A percentile compares a stretch with the other conserved stretches of the same genome.
Conservation (phyloP, 1,140 invertebrate species). For the Neotoxoptera formosana region DNA sequence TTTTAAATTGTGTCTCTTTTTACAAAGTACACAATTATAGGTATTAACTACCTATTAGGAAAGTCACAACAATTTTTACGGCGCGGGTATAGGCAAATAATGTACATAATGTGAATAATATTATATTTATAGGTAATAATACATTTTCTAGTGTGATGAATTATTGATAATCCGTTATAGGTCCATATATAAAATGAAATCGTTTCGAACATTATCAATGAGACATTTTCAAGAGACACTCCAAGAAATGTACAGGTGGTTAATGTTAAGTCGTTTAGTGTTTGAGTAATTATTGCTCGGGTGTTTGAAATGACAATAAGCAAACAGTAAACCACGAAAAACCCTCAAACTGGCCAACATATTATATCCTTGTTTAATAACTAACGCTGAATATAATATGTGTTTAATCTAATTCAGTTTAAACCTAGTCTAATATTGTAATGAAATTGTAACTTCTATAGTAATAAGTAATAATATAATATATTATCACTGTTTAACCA, state of each 20-base stretch:
- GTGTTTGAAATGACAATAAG: neutral
- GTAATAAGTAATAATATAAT: neutral
- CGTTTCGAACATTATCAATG: neutral
- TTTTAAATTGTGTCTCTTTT: neutral
- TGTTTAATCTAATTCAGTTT: neutral
- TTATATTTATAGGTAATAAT: neutral
- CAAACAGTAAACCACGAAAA: neutral
- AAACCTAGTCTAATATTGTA: neutral
- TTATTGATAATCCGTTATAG: neutral
- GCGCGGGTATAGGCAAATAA: neutral
- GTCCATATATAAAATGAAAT: neutral
- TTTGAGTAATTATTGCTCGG: neutral
- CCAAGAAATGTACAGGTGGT: neutral
- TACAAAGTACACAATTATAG: no score
- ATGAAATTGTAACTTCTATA: neutral
- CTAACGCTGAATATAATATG: neutral
- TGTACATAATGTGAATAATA: neutral
- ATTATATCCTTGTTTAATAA: neutral
- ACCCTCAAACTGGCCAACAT: neutral
- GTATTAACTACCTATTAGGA: neutral
- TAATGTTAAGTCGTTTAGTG: neutral
- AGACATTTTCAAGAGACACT: neutral
- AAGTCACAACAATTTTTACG: neutral
- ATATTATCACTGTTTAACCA: neutral
- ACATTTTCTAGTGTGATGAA: neutral